phyloP scores from a whole-genome alignment of 2,113 vertebrate species.

The Xiphophorus hellerii region DNA sequence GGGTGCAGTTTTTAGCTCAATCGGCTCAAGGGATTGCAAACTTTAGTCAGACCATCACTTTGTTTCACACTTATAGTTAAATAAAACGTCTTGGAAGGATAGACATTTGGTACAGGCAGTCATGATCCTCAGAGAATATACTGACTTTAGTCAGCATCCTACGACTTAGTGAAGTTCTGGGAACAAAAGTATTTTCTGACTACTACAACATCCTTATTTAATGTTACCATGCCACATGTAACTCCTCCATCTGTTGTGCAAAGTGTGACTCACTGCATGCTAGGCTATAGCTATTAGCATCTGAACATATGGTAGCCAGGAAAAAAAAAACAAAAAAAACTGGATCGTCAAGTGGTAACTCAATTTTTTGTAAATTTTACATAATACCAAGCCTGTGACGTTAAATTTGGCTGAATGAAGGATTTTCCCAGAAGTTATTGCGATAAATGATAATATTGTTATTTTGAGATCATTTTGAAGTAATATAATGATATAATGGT shows the following conservation, averaged over 20 bases:
- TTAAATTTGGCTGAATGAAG: too few species aligned
- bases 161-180: constrained; percentile 4
- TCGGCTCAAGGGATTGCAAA: neutral
- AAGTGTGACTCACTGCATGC: constrained; percentile 39
- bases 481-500: too few species aligned
- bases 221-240: neutral
- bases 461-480: too few species aligned
- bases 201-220: constrained; percentile 40
- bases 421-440: too few species aligned
- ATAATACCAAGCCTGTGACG: neutral
- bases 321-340: neutral
- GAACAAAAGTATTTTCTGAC: constrained; percentile 21
- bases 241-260: constrained; percentile 12
- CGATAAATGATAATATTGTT: too few species aligned
- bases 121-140: neutral
- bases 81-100: neutral
- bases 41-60: neutral
- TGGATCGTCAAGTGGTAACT: neutral
- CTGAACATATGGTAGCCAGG: constrained; percentile 1
- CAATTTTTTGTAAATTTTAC: neutral
- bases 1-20: constrained; percentile 13
- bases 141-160: neutral
- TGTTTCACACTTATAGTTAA: neutral
- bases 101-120: neutral
- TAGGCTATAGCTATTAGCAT: neutral